Evolutionary conservation across 37 sponge, comb jelly and placozoan species (phyloP).

Genomic region (Halisarca cf. caerulea): DNA sequence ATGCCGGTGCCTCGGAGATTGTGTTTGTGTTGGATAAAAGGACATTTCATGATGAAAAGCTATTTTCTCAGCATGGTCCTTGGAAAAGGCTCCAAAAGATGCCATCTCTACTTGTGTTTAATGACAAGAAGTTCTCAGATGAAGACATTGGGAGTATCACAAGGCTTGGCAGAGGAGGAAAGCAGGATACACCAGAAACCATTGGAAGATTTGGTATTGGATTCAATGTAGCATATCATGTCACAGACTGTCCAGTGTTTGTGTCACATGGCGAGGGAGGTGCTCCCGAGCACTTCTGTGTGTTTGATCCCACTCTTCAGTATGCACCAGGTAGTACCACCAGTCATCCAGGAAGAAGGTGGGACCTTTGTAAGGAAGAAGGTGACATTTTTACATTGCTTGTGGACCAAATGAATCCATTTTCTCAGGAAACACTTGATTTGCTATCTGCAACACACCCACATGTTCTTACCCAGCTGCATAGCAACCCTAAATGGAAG

Average conservation of each 20-base stretch:
- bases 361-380: not conserved
- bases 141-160: conserved; percentile 70
- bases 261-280: conserved; percentile 47
- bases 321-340: conserved; percentile 28
- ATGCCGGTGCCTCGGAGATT: conserved; percentile 76
- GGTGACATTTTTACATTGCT: conserved; percentile 12
- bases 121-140: conserved; percentile 71
- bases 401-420: conserved; percentile 60
- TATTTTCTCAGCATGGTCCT: conserved; percentile 16
- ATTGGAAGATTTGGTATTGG: conserved; percentile 91
- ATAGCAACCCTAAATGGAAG: not conserved
- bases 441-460: not conserved
- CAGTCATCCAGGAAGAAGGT: not conserved
- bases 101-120: conserved; percentile 70
- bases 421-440: conserved; percentile 17
- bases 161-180: conserved; percentile 79
- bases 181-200: conserved; percentile 44
- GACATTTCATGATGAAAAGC: conserved; percentile 4
- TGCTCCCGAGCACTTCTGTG: conserved; percentile 60
- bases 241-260: conserved; percentile 87
- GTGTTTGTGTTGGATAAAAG: conserved; percentile 68
- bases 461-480: conserved; percentile 14
- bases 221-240: conserved; percentile 85
- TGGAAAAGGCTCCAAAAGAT: conserved; percentile 64
- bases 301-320: conserved; percentile 63